phyloP scores from a whole-genome alignment of 2,888 invertebrate genomes.

The Tetranychus truncatus region DNA sequence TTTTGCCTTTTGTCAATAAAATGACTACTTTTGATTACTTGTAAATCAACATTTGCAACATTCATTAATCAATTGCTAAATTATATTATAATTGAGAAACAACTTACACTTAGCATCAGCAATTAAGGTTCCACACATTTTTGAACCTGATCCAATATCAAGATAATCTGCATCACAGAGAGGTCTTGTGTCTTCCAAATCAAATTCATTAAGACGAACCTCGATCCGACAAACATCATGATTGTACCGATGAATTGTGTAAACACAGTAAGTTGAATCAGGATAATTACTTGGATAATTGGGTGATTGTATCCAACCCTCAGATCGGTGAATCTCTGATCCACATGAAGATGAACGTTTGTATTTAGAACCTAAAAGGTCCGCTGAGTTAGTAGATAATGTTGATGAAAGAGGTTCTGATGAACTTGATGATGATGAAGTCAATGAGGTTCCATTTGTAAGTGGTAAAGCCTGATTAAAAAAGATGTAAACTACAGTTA shows the following conservation, averaged over 20 bases:
- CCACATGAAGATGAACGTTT: slow-evolving; percentile 20
- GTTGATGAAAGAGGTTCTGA: neutral
- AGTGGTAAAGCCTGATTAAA: neutral
- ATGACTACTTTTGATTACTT: too few species aligned
- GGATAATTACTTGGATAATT: slow-evolving; percentile 26
- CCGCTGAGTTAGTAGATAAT: too few species aligned
- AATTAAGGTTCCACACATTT: slow-evolving; percentile 24
- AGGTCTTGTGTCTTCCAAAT: slow-evolving; percentile 23
- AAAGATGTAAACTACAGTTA: too few species aligned
- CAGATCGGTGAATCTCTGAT: slow-evolving; percentile 19
- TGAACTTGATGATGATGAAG: neutral
- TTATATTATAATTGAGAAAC: neutral
- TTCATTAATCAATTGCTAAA: neutral
- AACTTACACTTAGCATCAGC: slow-evolving; percentile 26
- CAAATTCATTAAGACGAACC: slow-evolving; percentile 24
- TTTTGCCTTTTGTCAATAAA: too few species aligned
- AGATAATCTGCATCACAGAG: slow-evolving; percentile 26
- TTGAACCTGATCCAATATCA: slow-evolving; percentile 23
- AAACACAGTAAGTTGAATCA: slow-evolving; percentile 21
- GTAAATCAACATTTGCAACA: too few species aligned
- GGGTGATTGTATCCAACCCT: slow-evolving; percentile 26
- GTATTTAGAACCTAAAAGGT: too few species aligned
- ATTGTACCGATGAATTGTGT: slow-evolving; percentile 21
- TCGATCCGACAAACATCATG: slow-evolving; percentile 23
- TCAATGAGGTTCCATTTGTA: neutral